These are phyloP conservation scores for Thysanoteuthis rhombus DNA, from an alignment of 2,888 invertebrate genomes.

Conservation along the genomic window DNA sequence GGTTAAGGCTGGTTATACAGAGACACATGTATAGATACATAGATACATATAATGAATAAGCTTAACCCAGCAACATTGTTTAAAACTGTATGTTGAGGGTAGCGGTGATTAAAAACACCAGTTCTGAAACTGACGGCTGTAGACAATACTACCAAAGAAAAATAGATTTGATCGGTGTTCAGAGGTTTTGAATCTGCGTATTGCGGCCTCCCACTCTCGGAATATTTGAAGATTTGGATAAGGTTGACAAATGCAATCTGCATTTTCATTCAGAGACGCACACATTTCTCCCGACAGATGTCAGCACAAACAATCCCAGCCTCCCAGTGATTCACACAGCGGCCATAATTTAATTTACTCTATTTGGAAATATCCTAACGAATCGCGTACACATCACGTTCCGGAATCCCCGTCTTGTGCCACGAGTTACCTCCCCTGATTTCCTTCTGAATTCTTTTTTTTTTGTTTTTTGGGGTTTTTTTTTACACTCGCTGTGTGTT, in stretches of 20 bases:
- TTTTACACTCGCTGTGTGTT: neutral
- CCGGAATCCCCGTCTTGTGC: neutral
- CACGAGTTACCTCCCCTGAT: neutral
- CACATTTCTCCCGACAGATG: neutral
- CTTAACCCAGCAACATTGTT: too few species aligned
- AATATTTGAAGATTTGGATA: neutral
- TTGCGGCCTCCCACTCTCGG: neutral
- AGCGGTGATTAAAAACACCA: too few species aligned
- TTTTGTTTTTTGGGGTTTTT: neutral
- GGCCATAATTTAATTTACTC: conserved; percentile 12
- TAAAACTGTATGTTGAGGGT: too few species aligned
- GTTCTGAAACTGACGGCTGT: neutral
- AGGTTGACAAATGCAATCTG: neutral
- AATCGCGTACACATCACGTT: conserved; percentile 12
- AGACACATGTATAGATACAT: too few species aligned
- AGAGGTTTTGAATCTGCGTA: neutral
- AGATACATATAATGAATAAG: too few species aligned
- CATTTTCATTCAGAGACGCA: neutral
- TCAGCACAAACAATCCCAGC: neutral
- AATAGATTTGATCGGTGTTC: neutral
- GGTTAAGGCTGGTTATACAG: too few species aligned
- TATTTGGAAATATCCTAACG: neutral
- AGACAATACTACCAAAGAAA: neutral
- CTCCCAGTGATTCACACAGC: neutral
- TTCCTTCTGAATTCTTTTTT: neutral